A percentile compares a stretch with the other conserved stretches of the same genome.
Evolutionary conservation across 2,888 invertebrate genomes (phyloP).

Genomic region (Caenorhabditis angaria): DNA sequence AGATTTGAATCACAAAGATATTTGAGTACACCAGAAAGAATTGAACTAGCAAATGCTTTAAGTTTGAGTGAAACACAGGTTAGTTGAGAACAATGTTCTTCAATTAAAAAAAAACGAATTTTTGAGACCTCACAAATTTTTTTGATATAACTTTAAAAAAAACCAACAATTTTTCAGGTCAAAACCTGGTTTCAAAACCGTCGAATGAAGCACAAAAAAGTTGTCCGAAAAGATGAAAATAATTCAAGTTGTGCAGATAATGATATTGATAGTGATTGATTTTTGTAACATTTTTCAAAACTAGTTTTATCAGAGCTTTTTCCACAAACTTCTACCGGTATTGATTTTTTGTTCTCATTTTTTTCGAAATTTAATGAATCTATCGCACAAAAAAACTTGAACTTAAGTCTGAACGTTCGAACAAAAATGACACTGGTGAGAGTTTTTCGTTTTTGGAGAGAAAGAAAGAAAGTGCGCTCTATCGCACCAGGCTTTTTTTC

Average conservation of each 20-base stretch:
- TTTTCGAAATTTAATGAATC: neutral
- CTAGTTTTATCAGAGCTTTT: too few species aligned
- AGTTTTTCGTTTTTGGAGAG: too few species aligned
- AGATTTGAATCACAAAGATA: conserved; percentile 68
- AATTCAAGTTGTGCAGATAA: conserved; percentile 22
- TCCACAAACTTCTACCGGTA: neutral
- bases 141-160: neutral
- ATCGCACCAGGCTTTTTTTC: too few species aligned
- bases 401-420: too few species aligned
- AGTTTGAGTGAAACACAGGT: conserved; percentile 77
- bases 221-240: conserved; percentile 76
- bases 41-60: conserved; percentile 64
- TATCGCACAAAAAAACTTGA: neutral
- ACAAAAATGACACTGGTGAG: too few species aligned
- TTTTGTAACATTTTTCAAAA: conserved; percentile 3
- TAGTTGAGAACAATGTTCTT: neutral
- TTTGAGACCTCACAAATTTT: neutral
- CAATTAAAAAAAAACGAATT: neutral
- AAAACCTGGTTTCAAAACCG: conserved; percentile 98
- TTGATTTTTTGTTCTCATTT: neutral
- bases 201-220: conserved; percentile 95
- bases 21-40: conserved; percentile 69
- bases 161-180: conserved; percentile 83
- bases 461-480: too few species aligned
- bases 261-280: conserved; percentile 38